phyloP scores from a whole-genome alignment of 2,888 invertebrate genomes.

The Drosophila kuntzei region DNA sequence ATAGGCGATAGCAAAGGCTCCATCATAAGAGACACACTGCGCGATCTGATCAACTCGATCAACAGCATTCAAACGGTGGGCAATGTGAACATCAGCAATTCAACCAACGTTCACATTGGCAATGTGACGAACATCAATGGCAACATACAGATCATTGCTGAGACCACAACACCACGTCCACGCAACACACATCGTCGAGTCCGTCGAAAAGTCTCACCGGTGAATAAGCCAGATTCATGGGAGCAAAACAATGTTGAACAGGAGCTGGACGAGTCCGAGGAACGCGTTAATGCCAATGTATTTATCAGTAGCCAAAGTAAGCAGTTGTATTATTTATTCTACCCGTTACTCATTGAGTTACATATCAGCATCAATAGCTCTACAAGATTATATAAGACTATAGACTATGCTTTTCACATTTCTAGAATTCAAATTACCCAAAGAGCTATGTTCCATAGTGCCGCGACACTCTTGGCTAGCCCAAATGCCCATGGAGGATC shows the following conservation, averaged over 20 bases:
- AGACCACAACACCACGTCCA: conserved; percentile 26
- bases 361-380: not conserved
- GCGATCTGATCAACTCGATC: conserved; percentile 78
- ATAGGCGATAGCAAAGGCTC: conserved; percentile 50
- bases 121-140: conserved; percentile 86
- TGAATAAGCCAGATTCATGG: conserved; percentile 13
- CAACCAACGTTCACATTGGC: conserved; percentile 86
- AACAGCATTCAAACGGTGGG: conserved; percentile 83
- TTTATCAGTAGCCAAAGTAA: conserved; percentile 79
- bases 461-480: conserved; percentile 86
- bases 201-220: conserved; percentile 31
- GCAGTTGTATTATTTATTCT: not conserved
- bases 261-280: conserved; percentile 67
- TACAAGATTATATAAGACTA: too few species aligned
- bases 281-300: conserved; percentile 67
- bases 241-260: not conserved
- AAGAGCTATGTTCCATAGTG: conserved; percentile 77
- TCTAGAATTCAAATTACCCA: conserved; percentile 75
- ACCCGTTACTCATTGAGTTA: not conserved
- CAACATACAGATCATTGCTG: conserved; percentile 84
- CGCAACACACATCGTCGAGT: conserved; percentile 27
- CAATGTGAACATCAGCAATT: conserved; percentile 85
- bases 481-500: conserved; percentile 85
- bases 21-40: conserved; percentile 72
- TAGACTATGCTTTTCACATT: not conserved